A percentile compares a stretch with the other conserved stretches of the same genome.
These are phyloP conservation scores for Callocephalon fimbriatum DNA, from an alignment of 2,113 vertebrate genomes.

Conservation along the genomic window DNA sequence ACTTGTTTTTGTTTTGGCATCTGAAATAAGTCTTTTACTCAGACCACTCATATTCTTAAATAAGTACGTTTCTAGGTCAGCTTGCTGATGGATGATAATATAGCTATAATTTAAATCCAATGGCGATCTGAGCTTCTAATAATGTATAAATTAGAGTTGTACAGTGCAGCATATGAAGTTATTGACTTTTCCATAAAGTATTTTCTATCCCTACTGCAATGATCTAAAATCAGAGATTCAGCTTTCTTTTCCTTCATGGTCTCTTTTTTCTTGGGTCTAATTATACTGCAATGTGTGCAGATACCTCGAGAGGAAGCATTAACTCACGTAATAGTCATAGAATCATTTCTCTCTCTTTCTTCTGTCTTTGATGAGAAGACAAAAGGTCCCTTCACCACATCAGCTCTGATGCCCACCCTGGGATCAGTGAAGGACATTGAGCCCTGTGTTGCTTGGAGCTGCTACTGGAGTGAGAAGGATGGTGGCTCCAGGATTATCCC, in stretches of 20 bases:
- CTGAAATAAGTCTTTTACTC: slow-evolving; percentile 45
- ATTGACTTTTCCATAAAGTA: background rate
- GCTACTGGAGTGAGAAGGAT: background rate
- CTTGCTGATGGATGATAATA: slow-evolving; percentile 23
- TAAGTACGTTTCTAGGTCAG: slow-evolving; percentile 73
- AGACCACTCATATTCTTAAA: slow-evolving; percentile 66
- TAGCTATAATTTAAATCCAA: background rate
- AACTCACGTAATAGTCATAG: background rate
- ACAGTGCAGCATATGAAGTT: background rate
- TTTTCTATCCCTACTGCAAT: background rate
- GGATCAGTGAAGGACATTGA: background rate
- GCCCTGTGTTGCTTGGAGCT: rapidly evolving
- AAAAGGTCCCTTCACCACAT: background rate
- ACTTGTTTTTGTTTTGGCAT: slow-evolving; percentile 73
- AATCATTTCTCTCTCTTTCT: background rate
- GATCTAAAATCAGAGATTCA: background rate
- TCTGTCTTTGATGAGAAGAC: background rate
- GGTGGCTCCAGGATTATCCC: rapidly evolving
- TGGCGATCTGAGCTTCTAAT: background rate
- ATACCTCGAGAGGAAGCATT: background rate
- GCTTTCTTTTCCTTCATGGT: background rate
- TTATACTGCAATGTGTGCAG: background rate
- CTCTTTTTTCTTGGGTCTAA: background rate
- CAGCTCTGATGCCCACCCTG: background rate
- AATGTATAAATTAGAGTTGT: background rate